Evolutionary conservation across 2,113 vertebrate species (phyloP).

Genomic region (Corapipo altera): DNA sequence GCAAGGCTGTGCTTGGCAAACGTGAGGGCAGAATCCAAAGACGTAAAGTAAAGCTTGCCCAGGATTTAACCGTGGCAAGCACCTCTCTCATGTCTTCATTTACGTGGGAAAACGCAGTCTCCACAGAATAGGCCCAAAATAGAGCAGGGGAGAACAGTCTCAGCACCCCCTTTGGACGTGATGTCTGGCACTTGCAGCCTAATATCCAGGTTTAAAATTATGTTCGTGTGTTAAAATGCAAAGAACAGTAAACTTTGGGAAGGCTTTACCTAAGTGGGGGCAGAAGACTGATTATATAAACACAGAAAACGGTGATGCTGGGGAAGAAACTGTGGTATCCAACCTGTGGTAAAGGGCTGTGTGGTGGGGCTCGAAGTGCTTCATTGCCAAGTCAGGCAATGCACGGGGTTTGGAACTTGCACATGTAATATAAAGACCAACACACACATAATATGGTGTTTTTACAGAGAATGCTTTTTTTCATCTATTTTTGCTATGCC

Average conservation of each 20-base stretch:
- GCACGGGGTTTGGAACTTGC: not conserved
- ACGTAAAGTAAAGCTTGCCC: not conserved
- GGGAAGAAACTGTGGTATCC: not conserved
- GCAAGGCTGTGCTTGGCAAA: not conserved
- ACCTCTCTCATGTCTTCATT: not conserved
- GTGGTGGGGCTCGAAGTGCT: not conserved
- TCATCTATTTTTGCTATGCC: constrained; percentile 38
- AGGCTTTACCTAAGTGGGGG: not conserved
- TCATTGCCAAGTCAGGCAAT: not conserved
- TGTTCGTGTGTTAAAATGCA: fast-evolving
- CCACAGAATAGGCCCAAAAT: no score
- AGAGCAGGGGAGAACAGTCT: not conserved
- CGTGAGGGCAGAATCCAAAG: not conserved
- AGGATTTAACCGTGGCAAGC: not conserved
- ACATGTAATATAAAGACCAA: not conserved
- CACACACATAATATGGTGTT: not conserved
- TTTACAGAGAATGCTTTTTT: constrained; percentile 2
- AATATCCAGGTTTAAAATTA: not conserved
- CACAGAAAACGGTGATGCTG: not conserved
- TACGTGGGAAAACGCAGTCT: not conserved
- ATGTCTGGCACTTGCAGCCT: not conserved
- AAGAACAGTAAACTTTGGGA: not conserved
- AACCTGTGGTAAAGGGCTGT: not conserved
- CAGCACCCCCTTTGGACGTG: fast-evolving
- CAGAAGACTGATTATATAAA: constrained; percentile 21